Conservation (phyloP, 2,113 vertebrate species). For the Clarias magur region DNA sequence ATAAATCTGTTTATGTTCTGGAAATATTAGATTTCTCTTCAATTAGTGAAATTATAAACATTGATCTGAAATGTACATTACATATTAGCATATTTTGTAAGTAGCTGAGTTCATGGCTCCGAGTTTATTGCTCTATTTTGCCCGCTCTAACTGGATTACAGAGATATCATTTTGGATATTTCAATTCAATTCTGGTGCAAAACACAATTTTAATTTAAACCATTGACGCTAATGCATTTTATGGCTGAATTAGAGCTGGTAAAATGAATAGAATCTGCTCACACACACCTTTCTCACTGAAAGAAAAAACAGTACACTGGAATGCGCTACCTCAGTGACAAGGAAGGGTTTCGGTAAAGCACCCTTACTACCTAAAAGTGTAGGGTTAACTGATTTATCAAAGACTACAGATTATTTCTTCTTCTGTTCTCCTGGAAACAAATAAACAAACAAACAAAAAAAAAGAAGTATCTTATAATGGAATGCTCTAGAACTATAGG, state of each 20-base stretch:
- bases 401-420: background rate
- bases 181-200: background rate
- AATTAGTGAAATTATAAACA: background rate
- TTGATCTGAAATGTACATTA: background rate
- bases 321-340: background rate
- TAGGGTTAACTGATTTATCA: background rate
- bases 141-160: background rate
- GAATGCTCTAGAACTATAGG: background rate
- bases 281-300: background rate
- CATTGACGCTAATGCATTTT: background rate
- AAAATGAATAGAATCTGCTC: background rate
- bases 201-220: background rate
- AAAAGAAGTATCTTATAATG: background rate
- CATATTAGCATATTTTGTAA: background rate
- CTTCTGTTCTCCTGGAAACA: background rate
- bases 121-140: background rate
- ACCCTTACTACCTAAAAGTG: background rate
- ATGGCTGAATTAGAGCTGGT: background rate
- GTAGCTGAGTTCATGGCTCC: background rate
- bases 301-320: background rate
- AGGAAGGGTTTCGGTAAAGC: background rate
- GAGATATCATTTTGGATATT: background rate
- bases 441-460: background rate
- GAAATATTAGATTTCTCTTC: background rate
- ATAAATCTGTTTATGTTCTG: background rate